Percentiles rank a stretch among this genome's conserved stretches.
These are phyloP conservation scores for Vidua macroura DNA, from an alignment of 2,113 vertebrate genomes.

Conservation along the genomic window DNA sequence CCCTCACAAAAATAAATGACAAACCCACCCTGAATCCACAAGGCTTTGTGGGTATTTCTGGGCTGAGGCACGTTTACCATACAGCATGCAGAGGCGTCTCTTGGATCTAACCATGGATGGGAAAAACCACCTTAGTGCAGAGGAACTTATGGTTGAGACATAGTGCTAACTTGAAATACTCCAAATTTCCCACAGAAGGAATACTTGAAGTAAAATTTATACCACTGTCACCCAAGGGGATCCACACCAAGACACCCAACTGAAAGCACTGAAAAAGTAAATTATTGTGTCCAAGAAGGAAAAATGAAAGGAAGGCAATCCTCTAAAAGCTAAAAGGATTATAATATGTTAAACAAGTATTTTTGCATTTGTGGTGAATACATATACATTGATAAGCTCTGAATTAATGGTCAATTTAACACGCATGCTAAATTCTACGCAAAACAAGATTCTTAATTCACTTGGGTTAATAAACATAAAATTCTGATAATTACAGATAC, in stretches of 20 bases:
- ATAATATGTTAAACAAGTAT: constrained; percentile 9
- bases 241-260: neutral
- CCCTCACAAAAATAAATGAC: neutral
- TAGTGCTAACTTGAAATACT: neutral
- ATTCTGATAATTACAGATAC: constrained; percentile 72
- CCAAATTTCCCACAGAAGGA: neutral
- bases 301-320: neutral
- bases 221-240: neutral
- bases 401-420: constrained; percentile 65
- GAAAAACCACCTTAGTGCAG: neutral
- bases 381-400: constrained; percentile 25
- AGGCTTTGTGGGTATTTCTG: neutral
- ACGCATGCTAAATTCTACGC: constrained; percentile 34
- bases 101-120: neutral
- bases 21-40: accelerated
- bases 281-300: neutral
- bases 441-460: constrained; percentile 69
- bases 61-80: neutral
- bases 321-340: neutral
- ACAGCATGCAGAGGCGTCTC: neutral
- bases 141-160: neutral
- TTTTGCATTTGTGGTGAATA: neutral
- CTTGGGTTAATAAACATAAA: constrained; percentile 69
- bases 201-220: neutral
- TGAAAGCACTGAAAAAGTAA: neutral